Percentiles rank a stretch among this genome's conserved stretches.
These are phyloP conservation scores for Muricea muricata DNA, from an alignment of 92 coral and sea anemone genomes.

Conservation along the genomic window DNA sequence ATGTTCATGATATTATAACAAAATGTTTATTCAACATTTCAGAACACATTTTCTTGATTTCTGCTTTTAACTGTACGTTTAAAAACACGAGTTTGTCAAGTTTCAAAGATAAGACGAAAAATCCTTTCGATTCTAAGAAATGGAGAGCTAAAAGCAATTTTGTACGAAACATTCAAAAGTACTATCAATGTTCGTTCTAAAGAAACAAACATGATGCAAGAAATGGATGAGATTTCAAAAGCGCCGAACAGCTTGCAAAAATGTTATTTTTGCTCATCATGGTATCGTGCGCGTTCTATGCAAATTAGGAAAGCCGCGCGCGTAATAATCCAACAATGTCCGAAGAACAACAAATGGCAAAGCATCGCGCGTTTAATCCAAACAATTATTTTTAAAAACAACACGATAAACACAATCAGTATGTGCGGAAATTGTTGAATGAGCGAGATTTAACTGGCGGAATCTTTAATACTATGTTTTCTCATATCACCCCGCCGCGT, in stretches of 20 bases:
- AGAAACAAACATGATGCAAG: background rate
- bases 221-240: background rate
- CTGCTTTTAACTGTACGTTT: too few species aligned
- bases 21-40: too few species aligned
- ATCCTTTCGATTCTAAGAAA: too few species aligned
- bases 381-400: constrained; percentile 1
- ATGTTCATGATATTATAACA: too few species aligned
- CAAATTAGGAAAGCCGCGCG: constrained; percentile 29
- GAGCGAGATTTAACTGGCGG: background rate
- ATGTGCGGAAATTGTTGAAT: constrained; percentile 5
- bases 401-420: background rate
- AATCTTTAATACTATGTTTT: background rate
- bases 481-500: background rate
- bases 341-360: constrained; percentile 4
- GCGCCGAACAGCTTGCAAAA: background rate
- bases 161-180: background rate
- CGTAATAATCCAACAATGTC: constrained; percentile 7
- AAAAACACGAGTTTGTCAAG: too few species aligned
- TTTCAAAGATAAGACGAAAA: too few species aligned
- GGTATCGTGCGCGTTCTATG: background rate
- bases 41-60: too few species aligned
- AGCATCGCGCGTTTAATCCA: background rate
- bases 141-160: background rate
- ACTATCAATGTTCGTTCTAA: background rate
- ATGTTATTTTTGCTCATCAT: background rate